Base-by-base conservation (phyloP, 2,888 invertebrate species). In the Archips crataeganus region DNA sequence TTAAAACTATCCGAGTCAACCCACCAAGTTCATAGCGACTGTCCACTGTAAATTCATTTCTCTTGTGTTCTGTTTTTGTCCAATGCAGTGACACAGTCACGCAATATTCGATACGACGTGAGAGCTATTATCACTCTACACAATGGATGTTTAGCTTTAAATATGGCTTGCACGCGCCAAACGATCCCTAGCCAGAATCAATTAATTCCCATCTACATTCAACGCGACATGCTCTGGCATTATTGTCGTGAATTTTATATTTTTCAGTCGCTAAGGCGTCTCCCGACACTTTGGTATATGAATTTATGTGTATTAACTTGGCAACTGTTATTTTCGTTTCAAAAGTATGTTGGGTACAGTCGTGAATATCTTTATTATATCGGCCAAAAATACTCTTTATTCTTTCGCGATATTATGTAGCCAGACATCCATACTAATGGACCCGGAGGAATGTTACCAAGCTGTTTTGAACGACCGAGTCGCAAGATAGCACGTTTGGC, bases 121-220 rank as follows among this genome's bases (percentile, higher is more conserved):
- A 71, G 75, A 71, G 73, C 78, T 80, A 84, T 81, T 81, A 83
- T 80, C 77, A 76, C 75, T 78, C 70, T 62, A 79, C 78, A 85
- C 85, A 88, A 87, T 87, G 75, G 84, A 80, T 77, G 78, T 80
- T 86, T 82, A 80, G 79, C 79, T 80, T 75, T 82, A 81, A 82
- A 78, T 78, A 77, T 75, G 73, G 80, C 65, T 62, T 71, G 75
- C 78, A 80, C 78, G 76, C 78, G 79, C 74, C 76, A 64, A 67
- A 45, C 71, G 59, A 59, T 68, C 75, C 73, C 75, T 80, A 77
- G 77, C 78, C 80, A 82, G 83, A 81, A 85, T 79, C 82, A 69
- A 86, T 84, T 82, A 80, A 79, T 84, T 82, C 80, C 81, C 72
- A 76, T 78, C 77, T 81, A 74, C 74, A 75, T 79, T 77, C 78